Percentiles rank a stretch among this genome's conserved stretches.
Evolutionary conservation across 2,888 invertebrate genomes (phyloP).

Genomic region (Agonopterix subpropinquella): DNA sequence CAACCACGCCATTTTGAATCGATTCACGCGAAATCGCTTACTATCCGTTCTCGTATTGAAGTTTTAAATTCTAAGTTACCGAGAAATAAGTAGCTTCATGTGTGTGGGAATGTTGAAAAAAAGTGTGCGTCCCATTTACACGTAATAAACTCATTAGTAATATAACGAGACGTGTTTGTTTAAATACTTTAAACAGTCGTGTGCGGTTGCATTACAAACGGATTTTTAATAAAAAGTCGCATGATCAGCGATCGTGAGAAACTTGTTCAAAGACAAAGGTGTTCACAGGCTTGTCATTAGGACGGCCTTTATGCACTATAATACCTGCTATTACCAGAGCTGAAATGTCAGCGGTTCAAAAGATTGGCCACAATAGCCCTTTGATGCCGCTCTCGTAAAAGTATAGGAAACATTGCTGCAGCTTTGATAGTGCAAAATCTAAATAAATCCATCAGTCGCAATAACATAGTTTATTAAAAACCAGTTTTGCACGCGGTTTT

Average conservation of each 20-base stretch:
- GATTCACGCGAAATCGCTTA: conserved; percentile 23
- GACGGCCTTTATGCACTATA: conserved; percentile 29
- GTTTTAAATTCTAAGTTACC: too few species aligned
- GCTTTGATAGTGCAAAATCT: too few species aligned
- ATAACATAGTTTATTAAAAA: too few species aligned
- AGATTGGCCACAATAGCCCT: conserved; percentile 2
- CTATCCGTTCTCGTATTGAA: conserved; percentile 6
- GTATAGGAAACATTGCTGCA: too few species aligned
- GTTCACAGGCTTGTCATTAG: conserved; percentile 35
- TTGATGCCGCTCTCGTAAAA: conserved; percentile 2
- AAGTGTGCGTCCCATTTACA: too few species aligned
- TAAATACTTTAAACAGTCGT: too few species aligned
- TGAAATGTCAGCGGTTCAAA: conserved; percentile 19
- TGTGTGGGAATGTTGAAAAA: too few species aligned
- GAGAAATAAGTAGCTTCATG: not conserved
- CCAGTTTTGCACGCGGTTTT: too few species aligned
- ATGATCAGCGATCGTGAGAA: conserved; percentile 25
- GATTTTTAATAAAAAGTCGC: conserved; percentile 6
- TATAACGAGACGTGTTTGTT: too few species aligned
- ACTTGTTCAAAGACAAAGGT: conserved; percentile 30
- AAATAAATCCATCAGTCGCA: too few species aligned
- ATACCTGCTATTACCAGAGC: conserved; percentile 24
- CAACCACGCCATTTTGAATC: conserved; percentile 13
- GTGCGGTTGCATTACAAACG: too few species aligned
- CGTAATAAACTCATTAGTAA: too few species aligned